These are phyloP conservation scores for Catostomus latipinnis DNA, from an alignment of 2,797 vertebrate species.

Conservation along the genomic window DNA sequence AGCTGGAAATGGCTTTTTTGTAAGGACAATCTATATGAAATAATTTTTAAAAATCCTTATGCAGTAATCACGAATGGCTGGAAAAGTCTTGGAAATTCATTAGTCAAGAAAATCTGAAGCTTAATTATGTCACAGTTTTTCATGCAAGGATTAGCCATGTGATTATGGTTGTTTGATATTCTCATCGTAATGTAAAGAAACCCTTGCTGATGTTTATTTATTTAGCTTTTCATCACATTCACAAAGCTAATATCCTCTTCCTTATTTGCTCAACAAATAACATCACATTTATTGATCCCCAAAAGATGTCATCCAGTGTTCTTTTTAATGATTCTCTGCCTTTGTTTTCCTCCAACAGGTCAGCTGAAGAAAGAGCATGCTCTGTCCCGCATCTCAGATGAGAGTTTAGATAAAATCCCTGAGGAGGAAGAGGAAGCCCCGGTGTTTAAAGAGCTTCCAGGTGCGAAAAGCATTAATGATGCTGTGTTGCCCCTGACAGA, in stretches of 20 bases:
- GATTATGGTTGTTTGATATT: constrained; percentile 26
- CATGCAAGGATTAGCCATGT: too few relatives aligned
- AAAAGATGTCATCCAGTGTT: background rate
- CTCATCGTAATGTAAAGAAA: background rate
- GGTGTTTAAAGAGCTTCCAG: constrained; percentile 95
- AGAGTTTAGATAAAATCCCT: constrained; percentile 94
- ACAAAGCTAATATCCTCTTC: background rate
- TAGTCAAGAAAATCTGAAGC: too few relatives aligned
- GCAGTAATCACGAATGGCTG: too few relatives aligned
- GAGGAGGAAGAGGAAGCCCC: constrained; percentile 90
- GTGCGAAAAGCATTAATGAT: constrained; percentile 88
- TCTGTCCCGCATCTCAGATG: constrained; percentile 90
- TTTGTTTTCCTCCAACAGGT: constrained; percentile 72
- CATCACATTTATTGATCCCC: background rate
- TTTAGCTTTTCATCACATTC: background rate
- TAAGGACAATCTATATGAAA: too few relatives aligned
- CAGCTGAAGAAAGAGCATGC: constrained; percentile 91
- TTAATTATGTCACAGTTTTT: too few relatives aligned
- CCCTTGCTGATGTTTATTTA: too few relatives aligned
- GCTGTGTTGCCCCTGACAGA: constrained; percentile 89
- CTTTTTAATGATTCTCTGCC: background rate
- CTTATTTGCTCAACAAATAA: background rate
- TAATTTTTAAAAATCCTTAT: too few relatives aligned
- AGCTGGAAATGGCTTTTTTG: too few relatives aligned
- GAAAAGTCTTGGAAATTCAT: too few relatives aligned